phyloP scores from a whole-genome alignment of 2,888 invertebrate species.

The Platycheirus albimanus region DNA sequence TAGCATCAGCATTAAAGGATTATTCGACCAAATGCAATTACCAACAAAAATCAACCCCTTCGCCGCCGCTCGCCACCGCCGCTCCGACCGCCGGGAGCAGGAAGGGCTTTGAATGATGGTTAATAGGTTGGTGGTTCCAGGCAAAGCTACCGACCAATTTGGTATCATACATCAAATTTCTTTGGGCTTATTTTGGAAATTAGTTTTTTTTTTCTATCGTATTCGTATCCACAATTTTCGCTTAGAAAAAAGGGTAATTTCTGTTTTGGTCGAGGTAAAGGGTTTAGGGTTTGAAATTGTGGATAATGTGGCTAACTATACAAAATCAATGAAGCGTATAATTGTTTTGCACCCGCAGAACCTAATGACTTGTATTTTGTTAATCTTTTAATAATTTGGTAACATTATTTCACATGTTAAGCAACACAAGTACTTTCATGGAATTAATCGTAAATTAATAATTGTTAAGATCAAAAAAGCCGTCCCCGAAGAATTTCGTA shows the following conservation, averaged over 20 bases:
- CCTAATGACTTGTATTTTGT: background rate
- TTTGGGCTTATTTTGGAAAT: slow-evolving; percentile 48
- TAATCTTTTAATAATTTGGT: slow-evolving; percentile 16
- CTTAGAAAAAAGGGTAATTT: slow-evolving; percentile 41
- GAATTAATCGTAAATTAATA: no score
- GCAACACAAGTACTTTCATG: no score
- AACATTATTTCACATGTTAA: background rate
- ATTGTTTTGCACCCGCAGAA: slow-evolving; percentile 64
- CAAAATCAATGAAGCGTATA: slow-evolving; percentile 51
- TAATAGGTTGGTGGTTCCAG: slow-evolving; percentile 59
- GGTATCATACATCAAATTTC: slow-evolving; percentile 44
- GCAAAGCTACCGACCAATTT: slow-evolving; percentile 57
- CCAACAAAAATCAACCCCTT: slow-evolving; percentile 75
- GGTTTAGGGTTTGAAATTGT: background rate
- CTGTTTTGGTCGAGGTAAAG: slow-evolving; percentile 10
- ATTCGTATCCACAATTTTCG: slow-evolving; percentile 16
- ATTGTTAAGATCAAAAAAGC: no score
- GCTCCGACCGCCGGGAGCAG: no score
- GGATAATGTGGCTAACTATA: no score
- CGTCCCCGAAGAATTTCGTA: no score
- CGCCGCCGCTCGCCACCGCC: no score
- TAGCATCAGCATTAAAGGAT: slow-evolving; percentile 82
- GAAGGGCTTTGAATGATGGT: slow-evolving; percentile 47
- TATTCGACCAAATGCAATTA: slow-evolving; percentile 83
- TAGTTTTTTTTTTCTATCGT: slow-evolving; percentile 1